Conservation (phyloP, 2,888 invertebrate genomes). For the Phyllotreta striolata region DNA sequence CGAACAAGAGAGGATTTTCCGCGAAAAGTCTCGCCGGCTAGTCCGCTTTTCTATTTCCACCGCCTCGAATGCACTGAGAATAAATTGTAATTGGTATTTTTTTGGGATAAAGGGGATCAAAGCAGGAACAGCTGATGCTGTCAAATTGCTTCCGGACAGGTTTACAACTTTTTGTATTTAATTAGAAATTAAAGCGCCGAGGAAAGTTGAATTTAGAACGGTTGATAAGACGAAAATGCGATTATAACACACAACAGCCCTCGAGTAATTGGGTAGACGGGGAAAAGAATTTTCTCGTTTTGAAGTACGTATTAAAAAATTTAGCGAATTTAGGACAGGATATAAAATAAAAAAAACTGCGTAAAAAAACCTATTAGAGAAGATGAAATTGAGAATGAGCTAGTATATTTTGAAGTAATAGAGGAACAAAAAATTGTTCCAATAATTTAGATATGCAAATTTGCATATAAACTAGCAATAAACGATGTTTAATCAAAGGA, state of each 20-base stretch:
- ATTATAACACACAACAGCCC: no score
- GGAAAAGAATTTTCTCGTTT: no score
- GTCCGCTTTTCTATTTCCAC: slow-evolving; percentile 19
- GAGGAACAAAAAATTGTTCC: background rate
- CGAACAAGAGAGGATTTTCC: background rate
- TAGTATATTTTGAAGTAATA: background rate
- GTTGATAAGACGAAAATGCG: no score
- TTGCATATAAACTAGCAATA: no score
- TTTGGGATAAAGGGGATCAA: slow-evolving; percentile 20
- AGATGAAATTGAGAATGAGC: slow-evolving; percentile 1
- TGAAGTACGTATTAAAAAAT: no score
- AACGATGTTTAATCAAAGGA: background rate
- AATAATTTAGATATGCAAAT: no score
- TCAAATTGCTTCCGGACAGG: slow-evolving; percentile 8
- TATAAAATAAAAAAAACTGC: no score
- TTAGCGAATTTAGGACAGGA: no score
- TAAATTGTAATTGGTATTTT: slow-evolving; percentile 26
- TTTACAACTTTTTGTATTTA: background rate
- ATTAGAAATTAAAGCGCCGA: background rate
- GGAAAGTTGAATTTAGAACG: no score
- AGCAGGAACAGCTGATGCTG: slow-evolving; percentile 15
- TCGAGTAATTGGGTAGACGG: no score
- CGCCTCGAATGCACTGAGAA: slow-evolving; percentile 16
- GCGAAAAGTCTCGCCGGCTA: background rate
- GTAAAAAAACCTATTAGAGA: background rate